Evolutionary conservation across 2,888 invertebrate genomes (phyloP).

Genomic region (Pristionchus fissidentatus): DNA sequence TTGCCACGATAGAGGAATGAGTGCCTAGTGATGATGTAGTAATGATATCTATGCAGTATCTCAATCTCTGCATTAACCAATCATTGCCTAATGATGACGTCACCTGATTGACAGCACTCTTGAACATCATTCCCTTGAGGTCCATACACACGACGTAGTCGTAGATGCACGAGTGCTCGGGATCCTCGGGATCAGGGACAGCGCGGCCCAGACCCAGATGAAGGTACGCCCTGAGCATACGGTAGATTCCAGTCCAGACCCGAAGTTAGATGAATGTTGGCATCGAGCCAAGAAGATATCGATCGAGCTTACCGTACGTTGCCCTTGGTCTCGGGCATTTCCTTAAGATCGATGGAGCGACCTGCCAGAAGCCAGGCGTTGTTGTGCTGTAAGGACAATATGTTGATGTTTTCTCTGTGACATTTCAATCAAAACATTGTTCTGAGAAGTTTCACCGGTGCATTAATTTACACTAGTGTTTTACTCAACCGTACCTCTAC

Average conservation of each 20-base stretch:
- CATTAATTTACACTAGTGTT: no score
- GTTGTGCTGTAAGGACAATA: neutral
- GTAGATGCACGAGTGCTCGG: conserved; percentile 46
- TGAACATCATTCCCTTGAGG: conserved; percentile 48
- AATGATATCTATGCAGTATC: neutral
- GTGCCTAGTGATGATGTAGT: neutral
- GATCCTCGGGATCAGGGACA: conserved; percentile 30
- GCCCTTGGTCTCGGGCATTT: conserved; percentile 22
- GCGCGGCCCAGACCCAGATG: conserved; percentile 30
- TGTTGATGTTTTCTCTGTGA: no score
- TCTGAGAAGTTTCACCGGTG: no score
- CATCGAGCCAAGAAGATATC: neutral
- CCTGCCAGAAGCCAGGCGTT: conserved; percentile 18
- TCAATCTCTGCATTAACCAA: neutral
- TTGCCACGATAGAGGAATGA: neutral
- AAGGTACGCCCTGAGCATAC: neutral
- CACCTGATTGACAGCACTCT: conserved; percentile 43
- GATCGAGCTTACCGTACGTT: conserved; percentile 14
- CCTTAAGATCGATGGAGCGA: conserved; percentile 22
- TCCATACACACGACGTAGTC: conserved; percentile 46
- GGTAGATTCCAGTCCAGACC: neutral
- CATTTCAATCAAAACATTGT: no score
- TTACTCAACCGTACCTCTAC: no score
- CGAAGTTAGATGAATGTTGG: neutral
- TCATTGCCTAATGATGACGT: neutral